phyloP scores from a whole-genome alignment of 1,140 invertebrate species.

The Spodoptera frugiperda region DNA sequence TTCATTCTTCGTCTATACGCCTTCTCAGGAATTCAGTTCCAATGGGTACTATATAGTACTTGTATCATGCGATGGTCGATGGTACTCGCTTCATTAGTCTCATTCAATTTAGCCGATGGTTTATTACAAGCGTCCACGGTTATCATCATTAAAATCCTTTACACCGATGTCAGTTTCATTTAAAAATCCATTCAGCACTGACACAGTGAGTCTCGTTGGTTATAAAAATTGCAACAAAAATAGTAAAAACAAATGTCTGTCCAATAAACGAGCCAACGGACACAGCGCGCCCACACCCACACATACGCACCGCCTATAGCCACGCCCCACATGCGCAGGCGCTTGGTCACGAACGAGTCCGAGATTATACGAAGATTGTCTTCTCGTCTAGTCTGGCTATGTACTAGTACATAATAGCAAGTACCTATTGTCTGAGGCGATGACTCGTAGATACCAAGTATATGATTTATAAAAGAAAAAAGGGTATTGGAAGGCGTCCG shows the following conservation, averaged over 20 bases:
- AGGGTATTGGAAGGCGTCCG: slow-evolving; percentile 41
- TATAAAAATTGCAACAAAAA: slow-evolving; percentile 41
- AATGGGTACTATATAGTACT: too few species aligned
- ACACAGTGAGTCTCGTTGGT: slow-evolving; percentile 25
- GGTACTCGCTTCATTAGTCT: neutral
- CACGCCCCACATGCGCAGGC: slow-evolving; percentile 66
- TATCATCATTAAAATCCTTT: slow-evolving; percentile 3
- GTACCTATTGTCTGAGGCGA: slow-evolving; percentile 56
- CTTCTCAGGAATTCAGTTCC: too few species aligned
- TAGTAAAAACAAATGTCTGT: slow-evolving; percentile 30
- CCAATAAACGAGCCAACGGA: slow-evolving; percentile 59
- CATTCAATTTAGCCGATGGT: neutral
- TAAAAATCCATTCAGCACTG: slow-evolving; percentile 15
- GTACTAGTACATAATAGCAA: slow-evolving; percentile 51
- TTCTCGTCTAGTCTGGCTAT: slow-evolving; percentile 63
- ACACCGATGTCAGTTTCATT: slow-evolving; percentile 19
- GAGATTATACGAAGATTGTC: slow-evolving; percentile 77
- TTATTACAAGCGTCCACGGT: too few species aligned
- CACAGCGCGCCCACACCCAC: slow-evolving; percentile 56
- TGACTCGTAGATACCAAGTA: slow-evolving; percentile 45
- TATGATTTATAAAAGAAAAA: slow-evolving; percentile 49
- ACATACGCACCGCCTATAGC: slow-evolving; percentile 57
- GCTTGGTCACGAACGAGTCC: slow-evolving; percentile 73
- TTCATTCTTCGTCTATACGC: neutral
- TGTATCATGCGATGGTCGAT: neutral